Base-by-base conservation (phyloP, 1,140 invertebrate genomes). In the Trichonephila clavata region DNA sequence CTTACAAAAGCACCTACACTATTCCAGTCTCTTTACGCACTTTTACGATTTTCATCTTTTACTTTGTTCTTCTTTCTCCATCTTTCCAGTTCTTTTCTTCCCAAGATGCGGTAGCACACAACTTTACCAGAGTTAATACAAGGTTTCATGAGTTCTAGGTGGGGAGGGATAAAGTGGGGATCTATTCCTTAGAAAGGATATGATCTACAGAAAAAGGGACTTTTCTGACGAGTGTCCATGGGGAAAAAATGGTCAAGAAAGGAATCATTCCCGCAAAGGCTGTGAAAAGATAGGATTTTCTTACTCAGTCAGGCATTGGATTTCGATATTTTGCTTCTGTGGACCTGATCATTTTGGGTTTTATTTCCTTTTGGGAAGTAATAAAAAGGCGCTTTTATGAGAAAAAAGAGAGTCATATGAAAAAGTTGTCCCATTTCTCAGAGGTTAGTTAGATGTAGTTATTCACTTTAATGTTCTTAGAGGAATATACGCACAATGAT, bases 161-260 rank as follows among this genome's bases (percentile, higher is more conserved):
- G 84, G 39, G 50, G 59, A 61, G 16, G 16, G 16, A 13, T 27
- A 24, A n/a, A 63, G 27, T 61, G n/a, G 27, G 27, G 84, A 86
- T 86, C 59, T 86, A 86, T 24, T 86, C 21, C 86, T 27, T 68
- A 14, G 32, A 88, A 60, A 61, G 57, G 60, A 88, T 68, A 68
- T 43, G 18, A 88, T 88, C 63, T 88, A 27, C 16, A 88, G 27
- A 63, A 86, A 39, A 27, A 59, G 3, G 20, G 20, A 21, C 13
- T 86, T 61, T 86, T 86, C n/a, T 57, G 24, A 32, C 59, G 57
- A 57, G 59, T 13, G 16, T 39, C 57, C 13, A 6, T n/a, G 84
- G 84, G 81, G 81, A 59, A 59, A 63, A 61, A 61, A 65, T 65
- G 86, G 86, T 88, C 86, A 88, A 88, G 86, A 88, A 88, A 68